Evolutionary conservation across 2,797 vertebrate species (phyloP), one percentile per base, ranked within the genome.

Genomic region (Martes flavigula): DNA sequence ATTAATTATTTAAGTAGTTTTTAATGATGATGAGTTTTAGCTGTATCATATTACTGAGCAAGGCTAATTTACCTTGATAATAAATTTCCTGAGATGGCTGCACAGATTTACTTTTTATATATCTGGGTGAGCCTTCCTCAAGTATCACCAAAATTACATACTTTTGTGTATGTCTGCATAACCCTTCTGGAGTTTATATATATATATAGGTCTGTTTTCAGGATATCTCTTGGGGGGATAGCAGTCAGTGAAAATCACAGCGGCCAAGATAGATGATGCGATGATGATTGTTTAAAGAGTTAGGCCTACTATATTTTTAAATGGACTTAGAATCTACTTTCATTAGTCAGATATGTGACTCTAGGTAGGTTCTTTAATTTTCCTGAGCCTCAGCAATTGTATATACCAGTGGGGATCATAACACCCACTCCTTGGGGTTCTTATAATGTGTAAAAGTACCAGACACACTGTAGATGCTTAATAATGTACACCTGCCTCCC

Each of bases 1-100:
- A 66, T 85, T 83, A 72, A 54, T 85, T 79, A 68, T 94, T 96
- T 96, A 94, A 92, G 40, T 72, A 48, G 21, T 54, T 95, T 84
- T 92, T 54, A 25, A 5, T 77, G 43, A 66, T 78, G 12, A 78
- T 93, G 27, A 78, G 9, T 90, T 93, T 72, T 89, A 79, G 43
- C 60, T 82, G 6, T 60, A 30, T 17, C 32, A 21, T 68, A 60
- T 84, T 56, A 30, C 68, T 90, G 30, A 96, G 13, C 40, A 90
- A 91, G 23, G 27, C 30, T 89, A 91, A 79, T 62, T 21, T 13
- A 54, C 60, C 43, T 86, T 93, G 66, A 66, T 96, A 77, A 85
- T 60, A 93, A 58, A 38, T 58, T 82, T 82, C 27, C 85, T 58
- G 9, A 56, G 15, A 73, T 89, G 43, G 75, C 32, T 32, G 0